Evolutionary conservation across 2,888 invertebrate genomes (phyloP), one percentile per base, ranked within the genome.

Genomic region (Pyrrhosoma nymphula): DNA sequence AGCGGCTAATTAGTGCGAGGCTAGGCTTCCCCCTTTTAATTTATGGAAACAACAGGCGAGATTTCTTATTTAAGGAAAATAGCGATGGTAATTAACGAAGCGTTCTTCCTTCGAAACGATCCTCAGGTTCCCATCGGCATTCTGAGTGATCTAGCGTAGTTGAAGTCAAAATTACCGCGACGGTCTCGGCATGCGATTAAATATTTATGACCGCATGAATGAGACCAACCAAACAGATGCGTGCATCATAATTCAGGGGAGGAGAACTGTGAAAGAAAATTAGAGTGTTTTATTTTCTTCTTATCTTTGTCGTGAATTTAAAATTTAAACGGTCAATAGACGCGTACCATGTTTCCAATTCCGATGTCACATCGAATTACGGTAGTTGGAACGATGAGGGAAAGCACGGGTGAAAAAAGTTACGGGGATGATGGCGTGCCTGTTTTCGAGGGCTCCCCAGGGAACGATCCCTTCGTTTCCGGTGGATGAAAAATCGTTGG

Each of bases 11-110:
- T 82, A 82, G 82, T 16, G 82, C 10, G 35, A n/a, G 35, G 35
- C 30, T n/a, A 82, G 16, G 82, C 35, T 30, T 47, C 47, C 30
- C 82, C 30, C 82, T 82, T 35, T 35, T 82, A 82, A 82, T 82
- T 82, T 82, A 82, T 82, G 82, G 82, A 82, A 82, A 82, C 82
- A 82, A 82, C 82, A 18, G 82, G 82, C 82, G 35, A 82, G 82
- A 82, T 82, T 82, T 82, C 82, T 82, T 82, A 82, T 82, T 82
- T 82, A 82, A 30, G 82, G 82, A 82, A 82, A 82, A 82, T 26
- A 82, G 82, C 16, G 35, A 18, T 0, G 14, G 82, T 12, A 82
- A 82, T 82, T 82, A 82, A 82, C 35, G 82, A 82, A 35, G 82
- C 82, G 82, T 82, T 82, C 35, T 16, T 18, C 35, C 30, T 12